Base-by-base conservation (phyloP, 1,140 invertebrate species). In the Euura saliciscinereae region DNA sequence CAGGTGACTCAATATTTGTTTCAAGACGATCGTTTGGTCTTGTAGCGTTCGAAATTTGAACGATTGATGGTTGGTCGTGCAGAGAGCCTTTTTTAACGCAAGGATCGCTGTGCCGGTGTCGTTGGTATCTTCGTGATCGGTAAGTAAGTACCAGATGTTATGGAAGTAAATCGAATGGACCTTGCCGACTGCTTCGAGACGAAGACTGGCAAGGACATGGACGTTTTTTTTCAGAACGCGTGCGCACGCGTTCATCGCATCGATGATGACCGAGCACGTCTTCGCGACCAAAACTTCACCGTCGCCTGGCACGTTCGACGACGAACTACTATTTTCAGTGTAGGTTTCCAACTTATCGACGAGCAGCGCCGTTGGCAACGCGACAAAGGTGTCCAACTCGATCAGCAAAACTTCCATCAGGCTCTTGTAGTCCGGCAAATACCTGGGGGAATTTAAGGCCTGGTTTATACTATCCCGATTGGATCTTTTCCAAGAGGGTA, bases 281-380 rank as follows among this genome's bases (percentile, higher is more conserved):
- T 72, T 82, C 4, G 84, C 81, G 0, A 77, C 74, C 44, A 79
- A 80, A 4, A 75, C 13, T 6, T 79, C 74, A n/a, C n/a, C 44
- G 7, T 79, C 74, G n/a, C n/a, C 45, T n/a, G 75, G 69, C n/a
- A 78, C 71, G 6, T 73, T 76, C 1, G 70, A 43, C n/a, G 46
- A 70, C 59, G 3, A 71, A 28, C 28, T 28, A 28, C 28, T 28
- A n/a, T 75, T 71, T 5, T 70, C 46, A 6, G 78, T 73, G 51
- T 85, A 87, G 51, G 78, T 44, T 45, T 88, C 83, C 0, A 88
- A 71, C 44, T 84, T 73, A 6, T 88, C 85, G 11, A 88, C 78
- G 43, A 88, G 28, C 2, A 88, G 44, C 3, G 85, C 76, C 1
- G 79, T 77, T 2, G 85, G 83, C 51, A 81, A 45, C 2, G 66